Conservation (phyloP, 2,797 vertebrate genomes). For the Australoheros facetus region DNA sequence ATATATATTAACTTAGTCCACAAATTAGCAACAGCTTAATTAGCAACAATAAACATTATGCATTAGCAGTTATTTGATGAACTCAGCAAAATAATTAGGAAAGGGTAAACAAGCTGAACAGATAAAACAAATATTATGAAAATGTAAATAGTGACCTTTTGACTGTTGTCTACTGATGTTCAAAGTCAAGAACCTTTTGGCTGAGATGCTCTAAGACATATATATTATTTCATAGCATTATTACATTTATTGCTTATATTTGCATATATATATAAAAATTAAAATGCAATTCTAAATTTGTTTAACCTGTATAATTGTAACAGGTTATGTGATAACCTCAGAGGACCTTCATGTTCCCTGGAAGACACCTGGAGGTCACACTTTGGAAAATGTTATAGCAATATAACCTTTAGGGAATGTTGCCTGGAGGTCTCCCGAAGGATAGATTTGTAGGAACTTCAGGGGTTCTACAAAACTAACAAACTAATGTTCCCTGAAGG, state of each 20-base stretch:
- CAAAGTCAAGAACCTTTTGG: no score
- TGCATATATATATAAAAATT: neutral
- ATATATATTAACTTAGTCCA: no score
- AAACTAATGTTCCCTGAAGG: neutral
- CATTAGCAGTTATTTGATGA: no score
- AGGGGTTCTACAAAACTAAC: neutral
- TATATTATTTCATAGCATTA: neutral
- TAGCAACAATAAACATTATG: no score
- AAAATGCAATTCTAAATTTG: neutral
- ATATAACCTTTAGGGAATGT: rapidly evolving
- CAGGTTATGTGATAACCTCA: neutral
- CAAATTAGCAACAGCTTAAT: no score
- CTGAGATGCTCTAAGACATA: neutral
- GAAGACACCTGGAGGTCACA: neutral
- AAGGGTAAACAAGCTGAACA: no score
- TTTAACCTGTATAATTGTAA: neutral
- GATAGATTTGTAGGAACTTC: neutral
- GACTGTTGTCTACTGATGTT: no score
- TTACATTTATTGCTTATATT: neutral
- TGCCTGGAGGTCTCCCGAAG: neutral
- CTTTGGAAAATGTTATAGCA: neutral
- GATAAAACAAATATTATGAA: no score
- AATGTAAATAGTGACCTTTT: no score
- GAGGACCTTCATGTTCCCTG: neutral
- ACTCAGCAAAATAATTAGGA: no score